Conservation (phyloP, 2,888 invertebrate genomes). For the Abrostola triplasia region DNA sequence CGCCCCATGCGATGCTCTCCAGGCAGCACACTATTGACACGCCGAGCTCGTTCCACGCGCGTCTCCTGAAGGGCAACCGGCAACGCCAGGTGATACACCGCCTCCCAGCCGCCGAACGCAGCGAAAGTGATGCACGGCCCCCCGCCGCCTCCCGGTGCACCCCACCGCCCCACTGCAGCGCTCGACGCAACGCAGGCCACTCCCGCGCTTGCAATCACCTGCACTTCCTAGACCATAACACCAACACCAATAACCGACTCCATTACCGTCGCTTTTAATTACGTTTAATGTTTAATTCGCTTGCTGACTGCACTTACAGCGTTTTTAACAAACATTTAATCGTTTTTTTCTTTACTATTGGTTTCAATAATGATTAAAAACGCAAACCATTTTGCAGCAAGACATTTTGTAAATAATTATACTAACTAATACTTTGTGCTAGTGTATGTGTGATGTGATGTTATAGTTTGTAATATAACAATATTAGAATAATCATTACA, state of each 20-base stretch:
- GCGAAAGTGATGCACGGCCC: constrained; percentile 48
- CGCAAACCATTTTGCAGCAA: constrained; percentile 7
- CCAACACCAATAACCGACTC: constrained; percentile 24
- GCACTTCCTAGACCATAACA: constrained; percentile 49
- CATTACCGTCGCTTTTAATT: constrained; percentile 27
- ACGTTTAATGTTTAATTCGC: constrained; percentile 17
- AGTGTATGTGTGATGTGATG: constrained; percentile 24
- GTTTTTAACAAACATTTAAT: neutral
- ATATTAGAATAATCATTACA: constrained; percentile 10
- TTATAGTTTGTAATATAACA: constrained; percentile 10
- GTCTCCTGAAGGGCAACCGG: constrained; percentile 91
- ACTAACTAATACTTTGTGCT: constrained; percentile 9
- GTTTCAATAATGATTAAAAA: constrained; percentile 9
- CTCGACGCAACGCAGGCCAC: constrained; percentile 49
- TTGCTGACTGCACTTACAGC: constrained; percentile 23
- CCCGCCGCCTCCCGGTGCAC: constrained; percentile 38
- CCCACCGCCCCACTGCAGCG: constrained; percentile 44
- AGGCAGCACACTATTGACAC: constrained; percentile 97
- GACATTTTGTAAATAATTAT: constrained; percentile 5
- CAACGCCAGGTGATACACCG: constrained; percentile 83
- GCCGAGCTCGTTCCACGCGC: constrained; percentile 94
- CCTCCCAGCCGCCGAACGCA: constrained; percentile 45
- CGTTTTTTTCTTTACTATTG: neutral
- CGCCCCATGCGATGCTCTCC: constrained; percentile 92
- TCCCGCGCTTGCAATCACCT: constrained; percentile 64